Percentiles rank a stretch among this genome's conserved stretches.
Conservation (phyloP, 2,113 vertebrate genomes). For the Carettochelys insculpta region DNA sequence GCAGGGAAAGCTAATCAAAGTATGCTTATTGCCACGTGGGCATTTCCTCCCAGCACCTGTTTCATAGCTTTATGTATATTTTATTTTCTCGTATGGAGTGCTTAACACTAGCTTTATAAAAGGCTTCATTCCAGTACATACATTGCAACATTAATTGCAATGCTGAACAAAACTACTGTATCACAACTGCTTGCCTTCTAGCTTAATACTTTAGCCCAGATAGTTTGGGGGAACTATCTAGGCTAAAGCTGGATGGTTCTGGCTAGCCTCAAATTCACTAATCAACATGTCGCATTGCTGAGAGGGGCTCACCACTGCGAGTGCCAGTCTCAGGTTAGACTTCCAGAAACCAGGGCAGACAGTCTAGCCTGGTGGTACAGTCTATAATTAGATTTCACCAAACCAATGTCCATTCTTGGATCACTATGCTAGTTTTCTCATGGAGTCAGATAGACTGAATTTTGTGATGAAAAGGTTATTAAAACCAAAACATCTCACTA, state of each 20-base stretch:
- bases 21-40: background rate
- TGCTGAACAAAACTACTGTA: background rate
- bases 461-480: background rate
- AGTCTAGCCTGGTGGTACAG: background rate
- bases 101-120: background rate
- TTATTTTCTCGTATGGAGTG: background rate
- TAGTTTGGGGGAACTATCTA: background rate
- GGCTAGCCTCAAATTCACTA: background rate
- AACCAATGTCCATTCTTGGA: background rate
- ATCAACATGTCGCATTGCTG: no score
- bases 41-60: conserved; percentile 2
- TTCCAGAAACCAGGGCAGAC: background rate
- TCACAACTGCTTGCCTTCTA: background rate
- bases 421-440: background rate
- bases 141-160: background rate
- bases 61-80: background rate
- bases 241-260: background rate
- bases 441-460: background rate
- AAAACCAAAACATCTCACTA: background rate
- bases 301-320: no score
- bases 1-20: background rate
- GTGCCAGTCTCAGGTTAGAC: no score
- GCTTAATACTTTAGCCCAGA: background rate
- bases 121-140: background rate
- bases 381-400: background rate